Base-by-base conservation (phyloP, 2,888 invertebrate species). In the Amphipyra berbera region DNA sequence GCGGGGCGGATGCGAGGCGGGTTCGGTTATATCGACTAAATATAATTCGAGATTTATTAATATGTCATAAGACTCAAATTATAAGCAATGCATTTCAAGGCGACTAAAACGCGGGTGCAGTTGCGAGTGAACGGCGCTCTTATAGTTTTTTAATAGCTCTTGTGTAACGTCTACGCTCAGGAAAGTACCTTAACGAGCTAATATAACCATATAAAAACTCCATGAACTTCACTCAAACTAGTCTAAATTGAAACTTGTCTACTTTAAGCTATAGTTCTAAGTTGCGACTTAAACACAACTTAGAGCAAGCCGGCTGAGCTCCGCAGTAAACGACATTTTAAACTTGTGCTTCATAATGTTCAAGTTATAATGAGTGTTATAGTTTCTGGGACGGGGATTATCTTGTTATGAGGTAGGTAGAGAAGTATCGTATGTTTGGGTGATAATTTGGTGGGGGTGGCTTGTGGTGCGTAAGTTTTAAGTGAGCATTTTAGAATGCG, bases 301-400 rank as follows among this genome's bases (percentile, higher is more conserved):
- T 59, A 63, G 30, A 46, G 45, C 27, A 41, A 68, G 46, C 45
- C 53, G 61, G 21, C 57, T 59, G 41, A 57, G 62, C 60, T 47
- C 65, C 21, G 44, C 41, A 38, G 60, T 68, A 73, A 76, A 78
- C 54, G 70, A 68, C 65, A 76, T 78, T 78, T 77, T 73, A 76
- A 78, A 76, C 52, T 77, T 63, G 30, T 10, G 46, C 41, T n/a
- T 64, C 50, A 72, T 78, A 69, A 77, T 54, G 59, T 52, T 37
- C 21, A 68, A 77, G 67, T 78, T 78, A 65, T 64, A 75, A 75
- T 66, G 58, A 71, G 56, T 60, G 73, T 72, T 72, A 73, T 44
- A 73, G 73, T 68, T 68, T 57, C 47, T 30, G 41, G 50, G 33
- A 9, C 37, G 14, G 8, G 58, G 54, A 56, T 73, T 62, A 70